Evolutionary conservation across 2,888 invertebrate genomes (phyloP), one percentile per base, ranked within the genome.

Genomic region (Coenonympha glycerion): DNA sequence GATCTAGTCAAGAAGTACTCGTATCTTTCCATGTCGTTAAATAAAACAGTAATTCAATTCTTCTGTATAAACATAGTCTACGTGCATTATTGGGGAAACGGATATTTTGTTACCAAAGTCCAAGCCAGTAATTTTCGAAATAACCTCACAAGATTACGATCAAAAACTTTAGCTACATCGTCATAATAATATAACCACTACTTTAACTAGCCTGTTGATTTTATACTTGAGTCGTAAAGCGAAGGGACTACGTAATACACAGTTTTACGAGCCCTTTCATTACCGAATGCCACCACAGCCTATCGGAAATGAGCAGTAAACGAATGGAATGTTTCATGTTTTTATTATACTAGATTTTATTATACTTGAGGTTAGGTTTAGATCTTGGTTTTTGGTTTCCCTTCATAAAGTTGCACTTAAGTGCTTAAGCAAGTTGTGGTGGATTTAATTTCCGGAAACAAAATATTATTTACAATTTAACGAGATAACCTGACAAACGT

Each of bases 251-350:
- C 57, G 64, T 69, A 66, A 69, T 67, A 65, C 66, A 69, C 68
- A 58, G 45, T 58, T 71, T 69, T 69, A 71, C 61, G 56, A 56
- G 48, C 40, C 37, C 58, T 67, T 66, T 71, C 65, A 71, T 71
- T 70, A 61, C 57, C 51, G 40, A 45, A 55, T 28, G 26, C 34
- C 13, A 42, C 52, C 52, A 19, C 52, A 37, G 16, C 24, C 31
- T 33, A 16, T 26, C 24, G 41, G 48, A 55, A 36, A 33, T 24
- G 26, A 42, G 42, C 8, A n/a, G 30, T 36, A 31, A 24, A 28
- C 22, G 44, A 13, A 11, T 19, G 33, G 9, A 49, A 24, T 19
- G 26, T 18, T 18, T 18, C 19, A 13, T 6, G 15, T 30, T 18
- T 39, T 6, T 39, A 22, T 24, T 6, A 4, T 8, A 6, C 18